Evolutionary conservation across 2,113 vertebrate species (phyloP), one percentile per base, ranked within the genome.

Genomic region (Baryphthengus martii): DNA sequence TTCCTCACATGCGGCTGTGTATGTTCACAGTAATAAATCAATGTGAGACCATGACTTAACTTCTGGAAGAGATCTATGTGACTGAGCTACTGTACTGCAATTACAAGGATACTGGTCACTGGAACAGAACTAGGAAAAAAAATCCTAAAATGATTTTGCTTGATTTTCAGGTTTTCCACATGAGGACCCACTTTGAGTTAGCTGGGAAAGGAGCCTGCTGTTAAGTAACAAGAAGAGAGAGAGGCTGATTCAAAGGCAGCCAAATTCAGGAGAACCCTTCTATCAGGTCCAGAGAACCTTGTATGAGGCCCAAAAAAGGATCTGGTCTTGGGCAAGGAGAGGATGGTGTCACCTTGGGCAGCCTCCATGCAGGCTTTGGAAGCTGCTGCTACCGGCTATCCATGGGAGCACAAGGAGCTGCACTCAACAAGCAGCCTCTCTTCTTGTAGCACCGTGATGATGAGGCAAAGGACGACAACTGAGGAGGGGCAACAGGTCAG

Each of bases 81-180:
- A 81, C 85, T 26, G 56, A 92, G 44, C 29, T 90, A 59, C 62
- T 81, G 25, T 7, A 86, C 49, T 62, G 45, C 80, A 93, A 75
- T 67, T 49, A 56, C 47, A 76, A 78, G 66, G 55, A 81, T 17
- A 50, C 12, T 10, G 2, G 29, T 23, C 61, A 86, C 2, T 87
- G 73, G 89, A 92, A 89, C 33, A 90, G 65, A 95, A 84, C 45
- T 17, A 33, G 17, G 18, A 1, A 8, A 50, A 73, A 47, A 21
- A 45, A 49, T 49, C n/a, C 20, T 65, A 35, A 82, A 93, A 83
- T 40, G 2, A 65, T 94, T 96, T 87, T 94, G 76, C 83, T 96
- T 5, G 3, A 78, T 92, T 95, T 93, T 96, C 83, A 50, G n/a
- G 86, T 94, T 95, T 94, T 94, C 92, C 92, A 95, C 88, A 73